A percentile compares a stretch with the other conserved stretches of the same genome.
Evolutionary conservation across 2,888 invertebrate genomes (phyloP).

Genomic region (Rhopalosiphum nymphaeae): DNA sequence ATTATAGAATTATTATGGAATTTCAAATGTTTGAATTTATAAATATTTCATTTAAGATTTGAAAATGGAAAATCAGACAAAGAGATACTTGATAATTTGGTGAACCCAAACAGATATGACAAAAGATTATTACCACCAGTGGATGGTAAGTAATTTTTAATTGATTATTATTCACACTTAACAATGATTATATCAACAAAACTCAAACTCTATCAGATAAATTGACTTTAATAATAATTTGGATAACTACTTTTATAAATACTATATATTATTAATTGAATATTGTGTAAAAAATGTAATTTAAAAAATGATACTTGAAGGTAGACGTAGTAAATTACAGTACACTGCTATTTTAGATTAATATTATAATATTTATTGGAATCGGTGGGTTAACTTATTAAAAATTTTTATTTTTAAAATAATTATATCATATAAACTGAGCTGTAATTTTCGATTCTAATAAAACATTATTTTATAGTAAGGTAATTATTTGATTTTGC

Average conservation of each 20-base stretch:
- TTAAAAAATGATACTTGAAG: too few relatives aligned
- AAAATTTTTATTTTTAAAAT: too few relatives aligned
- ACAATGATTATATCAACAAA: not conserved
- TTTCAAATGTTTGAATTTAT: not conserved
- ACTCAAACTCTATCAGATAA: not conserved
- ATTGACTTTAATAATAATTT: not conserved
- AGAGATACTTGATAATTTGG: constrained; percentile 90
- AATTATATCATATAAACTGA: too few relatives aligned
- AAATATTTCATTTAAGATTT: constrained; percentile 77
- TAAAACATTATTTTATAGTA: too few relatives aligned
- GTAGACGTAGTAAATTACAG: too few relatives aligned
- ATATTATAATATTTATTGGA: too few relatives aligned
- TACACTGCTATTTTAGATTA: too few relatives aligned
- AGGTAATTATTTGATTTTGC: too few relatives aligned
- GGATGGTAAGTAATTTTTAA: constrained; percentile 76
- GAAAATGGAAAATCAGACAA: constrained; percentile 93
- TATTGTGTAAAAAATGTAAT: not conserved
- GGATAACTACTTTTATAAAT: not conserved
- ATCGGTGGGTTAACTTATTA: too few relatives aligned
- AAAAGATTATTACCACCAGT: constrained; percentile 92
- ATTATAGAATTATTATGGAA: not conserved
- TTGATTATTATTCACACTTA: not conserved
- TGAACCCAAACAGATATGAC: constrained; percentile 90
- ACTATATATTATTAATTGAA: not conserved
- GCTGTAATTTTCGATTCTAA: too few relatives aligned